Conservation (phyloP, 2,113 vertebrate species). For the Tilapia sparmanii region DNA sequence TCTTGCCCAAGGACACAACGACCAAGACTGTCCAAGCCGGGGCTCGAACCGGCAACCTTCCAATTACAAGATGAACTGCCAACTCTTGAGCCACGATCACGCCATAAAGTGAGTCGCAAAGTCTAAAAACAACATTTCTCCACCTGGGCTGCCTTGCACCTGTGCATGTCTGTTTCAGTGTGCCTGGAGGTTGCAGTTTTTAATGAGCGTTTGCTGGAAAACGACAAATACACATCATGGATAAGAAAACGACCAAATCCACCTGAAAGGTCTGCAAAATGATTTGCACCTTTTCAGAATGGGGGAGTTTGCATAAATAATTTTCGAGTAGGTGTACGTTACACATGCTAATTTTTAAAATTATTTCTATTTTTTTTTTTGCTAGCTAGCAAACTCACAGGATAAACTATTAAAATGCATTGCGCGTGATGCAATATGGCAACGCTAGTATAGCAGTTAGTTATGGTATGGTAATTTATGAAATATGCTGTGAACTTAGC, state of each 20-base stretch:
- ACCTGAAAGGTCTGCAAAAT: neutral
- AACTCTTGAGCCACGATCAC: no score
- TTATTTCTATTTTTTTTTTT: fast-evolving
- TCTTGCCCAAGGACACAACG: no score
- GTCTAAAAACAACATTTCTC: neutral
- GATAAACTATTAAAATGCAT: neutral
- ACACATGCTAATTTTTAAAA: neutral
- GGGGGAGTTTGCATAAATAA: neutral
- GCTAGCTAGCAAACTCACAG: fast-evolving
- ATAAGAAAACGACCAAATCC: neutral
- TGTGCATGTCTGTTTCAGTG: neutral
- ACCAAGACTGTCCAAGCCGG: no score
- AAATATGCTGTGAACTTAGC: neutral
- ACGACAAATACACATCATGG: neutral
- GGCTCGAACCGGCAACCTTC: no score
- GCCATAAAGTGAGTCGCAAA: neutral
- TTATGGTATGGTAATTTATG: neutral
- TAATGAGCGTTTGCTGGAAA: neutral
- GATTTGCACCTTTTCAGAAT: neutral
- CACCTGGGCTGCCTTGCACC: neutral
- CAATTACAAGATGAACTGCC: no score
- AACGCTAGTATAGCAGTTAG: neutral
- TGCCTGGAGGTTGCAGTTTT: neutral
- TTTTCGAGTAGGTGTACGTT: neutral
- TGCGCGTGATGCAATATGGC: neutral